Conservation (phyloP, 2,888 invertebrate species). For the Gastracanthus pulcherrimus region DNA sequence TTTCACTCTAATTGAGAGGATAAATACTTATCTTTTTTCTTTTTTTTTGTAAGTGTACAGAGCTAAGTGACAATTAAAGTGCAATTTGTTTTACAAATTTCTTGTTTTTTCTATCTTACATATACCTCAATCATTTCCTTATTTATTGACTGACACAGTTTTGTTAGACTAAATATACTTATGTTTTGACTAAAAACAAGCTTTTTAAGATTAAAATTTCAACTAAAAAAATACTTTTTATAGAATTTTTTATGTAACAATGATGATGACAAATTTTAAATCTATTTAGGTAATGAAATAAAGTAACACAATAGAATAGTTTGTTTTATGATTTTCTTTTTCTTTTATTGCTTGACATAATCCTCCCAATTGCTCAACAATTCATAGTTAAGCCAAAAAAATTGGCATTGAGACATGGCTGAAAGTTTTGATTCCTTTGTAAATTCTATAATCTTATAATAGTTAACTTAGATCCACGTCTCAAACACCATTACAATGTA, state of each 20-base stretch:
- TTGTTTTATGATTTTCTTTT: neutral
- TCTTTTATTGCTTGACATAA: slow-evolving; percentile 38
- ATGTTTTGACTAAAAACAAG: no score
- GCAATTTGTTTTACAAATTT: slow-evolving; percentile 62
- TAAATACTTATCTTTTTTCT: slow-evolving; percentile 9
- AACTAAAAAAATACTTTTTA: no score
- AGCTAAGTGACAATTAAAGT: slow-evolving; percentile 61
- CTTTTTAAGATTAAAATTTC: no score
- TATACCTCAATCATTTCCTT: neutral
- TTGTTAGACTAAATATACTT: no score
- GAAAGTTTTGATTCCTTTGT: slow-evolving; percentile 38
- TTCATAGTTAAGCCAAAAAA: slow-evolving; percentile 27
- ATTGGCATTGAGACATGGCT: slow-evolving; percentile 56
- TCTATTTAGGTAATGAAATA: no score
- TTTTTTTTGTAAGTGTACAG: slow-evolving; percentile 58
- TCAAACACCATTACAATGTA: slow-evolving; percentile 47
- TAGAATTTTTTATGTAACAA: no score
- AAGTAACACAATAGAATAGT: neutral
- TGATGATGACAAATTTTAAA: no score
- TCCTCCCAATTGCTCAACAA: slow-evolving; percentile 33
- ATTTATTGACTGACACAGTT: neutral
- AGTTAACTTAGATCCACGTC: slow-evolving; percentile 55
- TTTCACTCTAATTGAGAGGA: slow-evolving; percentile 19
- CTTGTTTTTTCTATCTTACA: neutral
- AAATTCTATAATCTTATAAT: slow-evolving; percentile 24